Conservation (phyloP, 53 echinoderm and acorn worm genomes). For the Mesocentrotus franciscanus region DNA sequence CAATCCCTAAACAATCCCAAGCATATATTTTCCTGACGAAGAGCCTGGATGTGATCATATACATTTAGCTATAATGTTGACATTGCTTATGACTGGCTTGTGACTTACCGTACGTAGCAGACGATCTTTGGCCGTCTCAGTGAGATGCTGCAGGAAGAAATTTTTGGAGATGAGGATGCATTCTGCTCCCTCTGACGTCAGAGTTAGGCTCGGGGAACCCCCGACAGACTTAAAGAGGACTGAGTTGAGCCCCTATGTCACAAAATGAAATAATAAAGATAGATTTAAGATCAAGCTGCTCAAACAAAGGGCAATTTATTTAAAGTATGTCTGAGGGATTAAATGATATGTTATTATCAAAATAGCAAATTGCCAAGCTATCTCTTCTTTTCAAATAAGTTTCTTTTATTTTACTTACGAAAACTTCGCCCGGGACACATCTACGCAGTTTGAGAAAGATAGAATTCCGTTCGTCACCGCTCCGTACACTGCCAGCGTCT, state of each 20-base stretch:
- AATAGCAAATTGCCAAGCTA: not conserved
- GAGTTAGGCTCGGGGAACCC: constrained; percentile 79
- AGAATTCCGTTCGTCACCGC: constrained; percentile 33
- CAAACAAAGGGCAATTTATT: not conserved
- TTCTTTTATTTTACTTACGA: constrained; percentile 76
- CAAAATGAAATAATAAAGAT: not conserved
- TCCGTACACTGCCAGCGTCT: not conserved
- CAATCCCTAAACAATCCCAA: too few relatives aligned
- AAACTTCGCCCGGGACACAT: constrained; percentile 74
- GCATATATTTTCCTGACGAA: too few relatives aligned
- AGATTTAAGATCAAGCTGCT: not conserved
- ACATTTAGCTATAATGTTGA: too few relatives aligned
- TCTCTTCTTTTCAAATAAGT: not conserved
- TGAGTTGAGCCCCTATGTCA: constrained; percentile 78
- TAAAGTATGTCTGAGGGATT: not conserved
- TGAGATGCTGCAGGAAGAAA: constrained; percentile 85
- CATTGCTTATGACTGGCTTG: not conserved
- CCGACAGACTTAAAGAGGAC: constrained; percentile 74
- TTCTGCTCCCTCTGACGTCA: constrained; percentile 93
- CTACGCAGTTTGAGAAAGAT: constrained; percentile 81
- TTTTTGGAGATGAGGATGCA: constrained; percentile 88
- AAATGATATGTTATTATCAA: not conserved
- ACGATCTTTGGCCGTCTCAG: constrained; percentile 74
- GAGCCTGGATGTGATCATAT: too few relatives aligned
- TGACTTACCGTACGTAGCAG: constrained; percentile 73